A percentile compares a stretch with the other conserved stretches of the same genome.
Evolutionary conservation across 2,113 vertebrate species (phyloP).

Genomic region (Casuarius casuarius): DNA sequence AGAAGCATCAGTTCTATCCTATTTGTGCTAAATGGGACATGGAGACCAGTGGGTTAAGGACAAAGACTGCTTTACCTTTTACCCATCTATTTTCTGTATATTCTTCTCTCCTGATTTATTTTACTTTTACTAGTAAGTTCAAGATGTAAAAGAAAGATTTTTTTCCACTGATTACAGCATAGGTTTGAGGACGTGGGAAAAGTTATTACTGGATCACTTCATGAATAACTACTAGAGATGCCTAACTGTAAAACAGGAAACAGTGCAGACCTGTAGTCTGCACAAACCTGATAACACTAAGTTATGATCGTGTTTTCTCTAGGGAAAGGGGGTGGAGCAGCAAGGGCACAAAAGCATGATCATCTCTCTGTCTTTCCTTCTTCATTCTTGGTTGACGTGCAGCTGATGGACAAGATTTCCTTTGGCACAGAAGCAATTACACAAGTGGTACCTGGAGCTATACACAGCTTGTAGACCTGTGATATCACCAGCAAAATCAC

Average conservation of each 20-base stretch:
- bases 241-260: neutral
- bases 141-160: neutral
- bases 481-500: neutral
- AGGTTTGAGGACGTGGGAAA: neutral
- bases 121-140: neutral
- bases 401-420: neutral
- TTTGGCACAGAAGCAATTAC: neutral
- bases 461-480: neutral
- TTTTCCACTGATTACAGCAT: neutral
- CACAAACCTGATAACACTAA: neutral
- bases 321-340: neutral
- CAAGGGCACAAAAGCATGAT: neutral
- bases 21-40: neutral
- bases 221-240: neutral
- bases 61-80: neutral
- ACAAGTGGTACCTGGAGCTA: neutral
- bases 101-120: neutral
- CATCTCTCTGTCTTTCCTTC: neutral
- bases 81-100: neutral
- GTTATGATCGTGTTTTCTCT: neutral
- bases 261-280: neutral
- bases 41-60: neutral
- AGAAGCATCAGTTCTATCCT: neutral
- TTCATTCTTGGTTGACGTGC: neutral
- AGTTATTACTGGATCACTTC: neutral